Percentiles rank a stretch among this genome's conserved stretches.
Conservation (phyloP, 2,888 invertebrate genomes). For the Atrina japonica region DNA sequence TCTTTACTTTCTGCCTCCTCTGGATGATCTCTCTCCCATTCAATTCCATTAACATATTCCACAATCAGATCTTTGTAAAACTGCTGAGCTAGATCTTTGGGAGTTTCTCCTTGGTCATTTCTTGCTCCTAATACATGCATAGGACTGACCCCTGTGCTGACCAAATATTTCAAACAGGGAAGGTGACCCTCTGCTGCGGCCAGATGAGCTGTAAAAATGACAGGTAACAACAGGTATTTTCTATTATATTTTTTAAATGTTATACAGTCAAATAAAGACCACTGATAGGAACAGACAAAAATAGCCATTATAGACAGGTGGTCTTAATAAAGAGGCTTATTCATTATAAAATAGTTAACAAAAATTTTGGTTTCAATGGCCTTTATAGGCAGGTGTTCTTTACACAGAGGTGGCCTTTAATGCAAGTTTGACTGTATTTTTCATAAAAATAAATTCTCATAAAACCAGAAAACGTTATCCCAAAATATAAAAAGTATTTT, state of each 20-base stretch:
- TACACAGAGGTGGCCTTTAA: too few species aligned
- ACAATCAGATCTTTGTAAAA: constrained; percentile 80
- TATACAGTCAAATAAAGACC: too few species aligned
- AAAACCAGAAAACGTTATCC: too few species aligned
- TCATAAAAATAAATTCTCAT: too few species aligned
- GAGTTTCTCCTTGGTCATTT: constrained; percentile 81
- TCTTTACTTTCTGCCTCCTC: constrained; percentile 79
- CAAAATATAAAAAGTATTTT: too few species aligned
- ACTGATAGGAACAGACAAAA: too few species aligned
- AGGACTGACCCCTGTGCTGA: constrained; percentile 73
- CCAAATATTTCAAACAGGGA: constrained; percentile 79
- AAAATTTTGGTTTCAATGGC: too few species aligned
- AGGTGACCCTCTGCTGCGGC: constrained; percentile 80
- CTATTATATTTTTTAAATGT: not conserved
- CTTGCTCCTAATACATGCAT: constrained; percentile 76
- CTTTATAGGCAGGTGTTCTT: too few species aligned
- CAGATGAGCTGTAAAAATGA: constrained; percentile 74
- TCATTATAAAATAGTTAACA: too few species aligned
- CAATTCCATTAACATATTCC: constrained; percentile 80
- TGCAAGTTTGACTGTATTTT: too few species aligned
- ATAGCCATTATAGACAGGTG: too few species aligned
- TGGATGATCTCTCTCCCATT: constrained; percentile 80
- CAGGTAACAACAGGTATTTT: not conserved
- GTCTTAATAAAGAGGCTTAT: too few species aligned
- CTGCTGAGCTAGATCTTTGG: constrained; percentile 80